These are phyloP conservation scores for Protosalanx chinensis DNA, from an alignment of 2,797 vertebrate genomes.

Conservation along the genomic window DNA sequence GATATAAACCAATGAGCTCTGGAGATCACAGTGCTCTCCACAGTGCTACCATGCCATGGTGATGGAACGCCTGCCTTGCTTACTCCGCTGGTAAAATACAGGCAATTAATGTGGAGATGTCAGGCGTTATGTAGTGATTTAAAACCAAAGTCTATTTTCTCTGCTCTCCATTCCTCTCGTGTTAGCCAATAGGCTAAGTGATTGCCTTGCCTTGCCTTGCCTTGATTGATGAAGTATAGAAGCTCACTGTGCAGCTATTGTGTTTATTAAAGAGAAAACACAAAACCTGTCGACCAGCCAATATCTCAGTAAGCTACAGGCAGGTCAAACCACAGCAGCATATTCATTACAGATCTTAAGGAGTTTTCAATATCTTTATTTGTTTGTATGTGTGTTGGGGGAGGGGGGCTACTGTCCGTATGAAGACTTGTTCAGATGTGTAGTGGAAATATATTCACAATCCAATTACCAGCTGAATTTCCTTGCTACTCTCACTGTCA, in stretches of 20 bases:
- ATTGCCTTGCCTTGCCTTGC: neutral
- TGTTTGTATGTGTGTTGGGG: neutral
- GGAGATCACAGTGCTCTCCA: conserved; percentile 16
- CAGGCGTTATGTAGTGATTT: conserved; percentile 35
- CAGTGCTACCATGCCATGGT: conserved; percentile 23
- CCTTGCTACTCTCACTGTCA: conserved; percentile 29
- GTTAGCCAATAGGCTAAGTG: conserved; percentile 11
- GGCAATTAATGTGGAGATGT: conserved; percentile 37
- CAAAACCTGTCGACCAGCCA: conserved; percentile 6
- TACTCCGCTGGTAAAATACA: conserved; percentile 28
- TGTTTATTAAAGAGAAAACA: conserved; percentile 17
- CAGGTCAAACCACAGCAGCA: too few species aligned
- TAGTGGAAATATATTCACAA: conserved; percentile 44
- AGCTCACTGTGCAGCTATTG: conserved; percentile 19
- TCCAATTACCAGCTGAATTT: conserved; percentile 57
- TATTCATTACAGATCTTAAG: neutral
- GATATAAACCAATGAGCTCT: conserved; percentile 28
- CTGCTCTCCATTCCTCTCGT: conserved; percentile 14
- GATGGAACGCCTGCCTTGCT: conserved; percentile 33
- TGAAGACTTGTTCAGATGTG: neutral
- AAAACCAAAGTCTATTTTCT: conserved; percentile 25
- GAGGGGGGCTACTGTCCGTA: conserved; percentile 14
- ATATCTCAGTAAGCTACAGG: too few species aligned
- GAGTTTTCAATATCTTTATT: neutral
- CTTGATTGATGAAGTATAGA: conserved; percentile 31